Base-by-base conservation (phyloP, 2,888 invertebrate genomes). In the Lydus trimaculatus region DNA sequence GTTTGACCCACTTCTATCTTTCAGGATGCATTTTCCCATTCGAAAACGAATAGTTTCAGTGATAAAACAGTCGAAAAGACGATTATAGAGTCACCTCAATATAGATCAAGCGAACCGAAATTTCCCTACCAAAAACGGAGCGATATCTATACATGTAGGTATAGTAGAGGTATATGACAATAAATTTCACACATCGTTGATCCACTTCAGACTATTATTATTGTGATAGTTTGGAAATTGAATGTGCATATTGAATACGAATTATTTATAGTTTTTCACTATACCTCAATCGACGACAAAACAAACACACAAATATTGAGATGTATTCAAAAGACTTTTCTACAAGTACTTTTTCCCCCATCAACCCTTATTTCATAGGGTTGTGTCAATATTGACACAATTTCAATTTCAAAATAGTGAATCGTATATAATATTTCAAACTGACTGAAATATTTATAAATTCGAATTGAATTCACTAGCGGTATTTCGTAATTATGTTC, bases 381-480 rank as follows among this genome's bases (percentile, higher is more conserved):
- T 13, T 56, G 20, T 5, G 56, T 56, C 56, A 56, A 56, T 56
- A 56, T 25, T 25, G 56, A 25, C 25, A 25, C 56, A 56, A 25
- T 56, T 56, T 56, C 56, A 56, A 56, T 56, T 56, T 56, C 56
- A 25, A 56, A n/a, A 56, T 25, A 56, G 56, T 25, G 56, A 52
- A 23, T 52, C 23, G 52, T n/a, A n/a, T 23, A 23, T 52, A 52
- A 52, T 52, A 52, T 52, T 52, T 52, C 52, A 52, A 52, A 48
- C 8, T 20, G 20, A 9, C 2, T 23, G 52, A 52, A 52, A 52
- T 52, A 52, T 52, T 52, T 23, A 52, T 52, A 23, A 7, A 17
- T 52, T 23, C 20, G 11, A 23, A 20, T 52, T 8, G 52, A 52
- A 52, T 52, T 23, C 23, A 52, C 2, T 13, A 25, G 25, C 25